Conservation (phyloP, 1,140 invertebrate genomes). For the Drosophila baimaii region DNA sequence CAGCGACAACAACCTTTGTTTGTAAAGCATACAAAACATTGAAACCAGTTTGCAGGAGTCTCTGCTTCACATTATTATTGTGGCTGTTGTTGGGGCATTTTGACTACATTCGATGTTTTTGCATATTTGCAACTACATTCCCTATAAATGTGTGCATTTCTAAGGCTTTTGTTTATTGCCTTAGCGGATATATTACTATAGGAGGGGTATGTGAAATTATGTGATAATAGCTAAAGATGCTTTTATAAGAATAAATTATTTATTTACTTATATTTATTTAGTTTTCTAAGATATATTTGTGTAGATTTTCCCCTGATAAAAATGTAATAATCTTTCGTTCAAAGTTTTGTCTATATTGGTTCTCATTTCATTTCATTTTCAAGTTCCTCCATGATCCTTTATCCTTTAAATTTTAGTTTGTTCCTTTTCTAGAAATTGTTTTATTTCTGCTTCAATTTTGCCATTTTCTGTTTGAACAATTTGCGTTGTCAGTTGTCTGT, state of each 20-base stretch:
- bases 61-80: constrained; percentile 31
- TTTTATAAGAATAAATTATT: no score
- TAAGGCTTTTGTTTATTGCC: neutral
- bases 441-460: constrained; percentile 37
- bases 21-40: constrained; percentile 58
- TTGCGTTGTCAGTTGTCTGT: constrained; percentile 65
- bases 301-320: no score
- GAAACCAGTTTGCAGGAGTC: constrained; percentile 36
- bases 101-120: constrained; percentile 42
- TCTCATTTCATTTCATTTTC: neutral
- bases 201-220: neutral
- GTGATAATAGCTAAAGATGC: no score
- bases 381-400: neutral
- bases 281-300: no score
- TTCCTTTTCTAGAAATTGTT: neutral
- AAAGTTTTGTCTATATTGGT: no score
- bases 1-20: constrained; percentile 42
- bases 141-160: neutral
- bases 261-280: no score
- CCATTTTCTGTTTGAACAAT: constrained; percentile 49
- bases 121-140: constrained; percentile 32
- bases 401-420: neutral
- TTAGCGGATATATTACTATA: neutral
- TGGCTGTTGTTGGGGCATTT: constrained; percentile 42
- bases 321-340: no score